phyloP scores from a whole-genome alignment of 2,888 invertebrate genomes.

The Drosophila fulvimacula region DNA sequence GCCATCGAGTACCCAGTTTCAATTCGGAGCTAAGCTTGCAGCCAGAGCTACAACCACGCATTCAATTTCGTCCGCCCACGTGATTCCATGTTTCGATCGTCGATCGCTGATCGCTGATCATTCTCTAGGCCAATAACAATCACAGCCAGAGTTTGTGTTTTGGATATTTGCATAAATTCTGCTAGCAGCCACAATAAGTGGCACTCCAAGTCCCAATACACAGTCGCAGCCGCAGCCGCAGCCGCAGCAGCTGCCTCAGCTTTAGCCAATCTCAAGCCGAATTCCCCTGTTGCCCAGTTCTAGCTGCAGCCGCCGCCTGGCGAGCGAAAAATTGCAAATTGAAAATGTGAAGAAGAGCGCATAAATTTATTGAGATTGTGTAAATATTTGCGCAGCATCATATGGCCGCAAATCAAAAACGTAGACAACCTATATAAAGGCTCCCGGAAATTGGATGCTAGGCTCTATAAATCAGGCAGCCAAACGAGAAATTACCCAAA shows the following conservation, averaged over 20 bases:
- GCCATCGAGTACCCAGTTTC: constrained; percentile 24
- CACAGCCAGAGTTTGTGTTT: constrained; percentile 45
- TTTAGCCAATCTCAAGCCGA: constrained; percentile 3
- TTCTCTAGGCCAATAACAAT: constrained; percentile 77
- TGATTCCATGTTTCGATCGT: constrained; percentile 49
- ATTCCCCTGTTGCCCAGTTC: constrained; percentile 11
- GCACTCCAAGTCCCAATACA: constrained; percentile 28
- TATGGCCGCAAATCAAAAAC: constrained; percentile 52
- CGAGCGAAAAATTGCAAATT: constrained; percentile 66
- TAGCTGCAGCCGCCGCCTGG: constrained; percentile 14
- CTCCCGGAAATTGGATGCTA: constrained; percentile 56
- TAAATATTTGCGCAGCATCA: constrained; percentile 71
- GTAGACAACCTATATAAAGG: constrained; percentile 30
- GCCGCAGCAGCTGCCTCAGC: neutral
- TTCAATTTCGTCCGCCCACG: constrained; percentile 75
- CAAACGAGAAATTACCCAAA: constrained; percentile 34
- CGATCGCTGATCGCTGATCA: constrained; percentile 38
- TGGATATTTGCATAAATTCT: constrained; percentile 73
- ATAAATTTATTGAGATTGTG: constrained; percentile 78
- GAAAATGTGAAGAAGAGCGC: constrained; percentile 79
- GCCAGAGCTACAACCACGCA: constrained; percentile 53
- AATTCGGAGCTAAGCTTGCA: constrained; percentile 20
- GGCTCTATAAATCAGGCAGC: constrained; percentile 41
- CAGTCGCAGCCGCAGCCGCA: neutral
- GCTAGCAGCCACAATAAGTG: constrained; percentile 27